Evolutionary conservation across 2,797 vertebrate genomes (phyloP).

Genomic region (Agapornis canus): DNA sequence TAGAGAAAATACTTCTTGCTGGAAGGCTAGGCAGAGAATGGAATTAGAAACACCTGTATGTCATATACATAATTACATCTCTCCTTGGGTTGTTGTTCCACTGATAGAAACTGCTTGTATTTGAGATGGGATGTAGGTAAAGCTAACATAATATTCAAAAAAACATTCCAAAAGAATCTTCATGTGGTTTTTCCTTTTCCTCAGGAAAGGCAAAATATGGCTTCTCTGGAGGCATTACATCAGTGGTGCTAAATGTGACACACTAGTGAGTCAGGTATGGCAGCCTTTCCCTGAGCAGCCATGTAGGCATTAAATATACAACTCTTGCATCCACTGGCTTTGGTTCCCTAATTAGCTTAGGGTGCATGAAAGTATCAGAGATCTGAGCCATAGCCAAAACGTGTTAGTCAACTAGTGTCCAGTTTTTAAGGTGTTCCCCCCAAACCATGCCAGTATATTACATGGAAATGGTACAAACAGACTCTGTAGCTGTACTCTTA

Average conservation of each 20-base stretch:
- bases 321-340: not conserved
- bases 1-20: not conserved
- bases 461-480: not conserved
- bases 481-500: not conserved
- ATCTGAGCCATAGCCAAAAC: not conserved
- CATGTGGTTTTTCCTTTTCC: not conserved
- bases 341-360: not conserved
- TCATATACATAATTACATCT: not conserved
- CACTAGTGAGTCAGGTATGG: not conserved
- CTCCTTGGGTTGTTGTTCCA: not conserved
- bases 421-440: not conserved
- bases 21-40: not conserved
- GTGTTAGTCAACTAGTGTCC: rapidly evolving
- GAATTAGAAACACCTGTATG: not conserved
- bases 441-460: not conserved
- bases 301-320: not conserved
- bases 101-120: not conserved
- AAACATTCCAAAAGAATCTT: not conserved
- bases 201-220: not conserved
- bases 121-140: not conserved
- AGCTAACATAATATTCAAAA: not conserved
- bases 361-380: not conserved
- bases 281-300: not conserved
- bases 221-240: not conserved
- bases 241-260: not conserved